phyloP scores from a whole-genome alignment of 2,888 invertebrate genomes.

The Pseudanteris insignis region DNA sequence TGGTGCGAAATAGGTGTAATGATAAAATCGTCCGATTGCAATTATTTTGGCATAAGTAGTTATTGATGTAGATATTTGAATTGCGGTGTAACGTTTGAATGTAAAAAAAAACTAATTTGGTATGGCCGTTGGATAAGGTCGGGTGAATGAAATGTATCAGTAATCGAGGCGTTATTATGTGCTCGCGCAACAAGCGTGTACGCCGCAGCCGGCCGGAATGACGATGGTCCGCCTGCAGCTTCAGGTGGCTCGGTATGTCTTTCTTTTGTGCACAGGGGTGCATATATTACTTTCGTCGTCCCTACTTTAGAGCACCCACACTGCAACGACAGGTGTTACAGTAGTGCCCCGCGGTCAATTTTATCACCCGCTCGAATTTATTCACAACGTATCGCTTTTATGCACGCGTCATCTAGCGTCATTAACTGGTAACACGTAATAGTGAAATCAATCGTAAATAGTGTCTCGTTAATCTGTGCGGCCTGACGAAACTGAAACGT shows the following conservation, averaged over 20 bases:
- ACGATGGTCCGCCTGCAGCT: slow-evolving; percentile 60
- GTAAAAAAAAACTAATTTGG: slow-evolving; percentile 20
- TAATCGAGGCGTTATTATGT: slow-evolving; percentile 57
- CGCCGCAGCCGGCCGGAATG: slow-evolving; percentile 60
- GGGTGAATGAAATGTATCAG: slow-evolving; percentile 55
- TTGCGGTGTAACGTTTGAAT: slow-evolving; percentile 11
- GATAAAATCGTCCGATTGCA: neutral
- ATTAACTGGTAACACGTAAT: slow-evolving; percentile 25
- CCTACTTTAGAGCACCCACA: slow-evolving; percentile 58
- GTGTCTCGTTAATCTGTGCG: slow-evolving; percentile 32
- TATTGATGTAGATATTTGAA: slow-evolving; percentile 28
- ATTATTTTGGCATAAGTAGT: slow-evolving; percentile 8
- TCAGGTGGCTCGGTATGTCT: slow-evolving; percentile 62
- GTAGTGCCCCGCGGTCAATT: slow-evolving; percentile 51
- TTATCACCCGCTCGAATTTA: slow-evolving; percentile 54
- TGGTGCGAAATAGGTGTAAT: too few species aligned
- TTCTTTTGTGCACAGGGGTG: slow-evolving; percentile 60
- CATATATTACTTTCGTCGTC: slow-evolving; percentile 64
- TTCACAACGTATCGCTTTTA: slow-evolving; percentile 46
- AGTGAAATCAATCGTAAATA: slow-evolving; percentile 37
- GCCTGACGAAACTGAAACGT: slow-evolving; percentile 26
- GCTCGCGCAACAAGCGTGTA: slow-evolving; percentile 53
- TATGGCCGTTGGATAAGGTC: slow-evolving; percentile 40
- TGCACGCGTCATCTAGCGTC: slow-evolving; percentile 34
- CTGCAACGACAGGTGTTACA: slow-evolving; percentile 61